A percentile compares a stretch with the other conserved stretches of the same genome.
Conservation (phyloP, 2,888 invertebrate species). For the Morpho deidamia region DNA sequence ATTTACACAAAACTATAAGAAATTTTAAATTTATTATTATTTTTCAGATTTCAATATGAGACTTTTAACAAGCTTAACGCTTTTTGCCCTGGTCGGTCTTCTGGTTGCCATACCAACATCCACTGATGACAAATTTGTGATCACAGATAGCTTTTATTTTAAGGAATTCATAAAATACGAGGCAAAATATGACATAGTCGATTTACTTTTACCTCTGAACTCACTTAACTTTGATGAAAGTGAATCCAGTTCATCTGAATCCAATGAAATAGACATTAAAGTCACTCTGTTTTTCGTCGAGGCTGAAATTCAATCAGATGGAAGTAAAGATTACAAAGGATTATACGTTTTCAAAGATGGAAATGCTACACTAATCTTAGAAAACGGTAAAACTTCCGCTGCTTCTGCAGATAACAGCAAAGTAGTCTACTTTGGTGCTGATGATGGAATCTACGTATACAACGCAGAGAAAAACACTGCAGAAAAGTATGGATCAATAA, state of each 20-base stretch:
- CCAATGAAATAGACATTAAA: constrained; percentile 14
- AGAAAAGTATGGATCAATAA: constrained; percentile 30
- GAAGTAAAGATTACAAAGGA: constrained; percentile 30
- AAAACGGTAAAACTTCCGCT: constrained; percentile 39
- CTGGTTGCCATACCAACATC: constrained; percentile 22
- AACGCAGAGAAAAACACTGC: constrained; percentile 25
- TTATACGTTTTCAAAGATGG: constrained; percentile 34
- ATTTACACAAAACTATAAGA: background rate
- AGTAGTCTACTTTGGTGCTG: constrained; percentile 41
- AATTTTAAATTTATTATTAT: background rate
- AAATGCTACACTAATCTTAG: constrained; percentile 35
- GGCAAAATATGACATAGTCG: constrained; percentile 29
- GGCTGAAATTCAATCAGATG: constrained; percentile 26
- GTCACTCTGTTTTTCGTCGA: constrained; percentile 29
- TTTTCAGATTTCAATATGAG: constrained; percentile 22
- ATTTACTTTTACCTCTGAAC: constrained; percentile 28
- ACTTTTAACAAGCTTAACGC: constrained; percentile 16
- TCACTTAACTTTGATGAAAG: constrained; percentile 23
- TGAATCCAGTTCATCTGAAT: constrained; percentile 10
- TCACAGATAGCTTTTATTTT: constrained; percentile 17
- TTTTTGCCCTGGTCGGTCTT: constrained; percentile 25
- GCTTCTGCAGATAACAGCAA: constrained; percentile 35
- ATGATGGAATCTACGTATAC: constrained; percentile 45
- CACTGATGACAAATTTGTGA: constrained; percentile 16
- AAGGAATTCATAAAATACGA: constrained; percentile 20